phyloP scores from a whole-genome alignment of 2,113 vertebrate genomes.

The Trochalopteron elliotii region DNA sequence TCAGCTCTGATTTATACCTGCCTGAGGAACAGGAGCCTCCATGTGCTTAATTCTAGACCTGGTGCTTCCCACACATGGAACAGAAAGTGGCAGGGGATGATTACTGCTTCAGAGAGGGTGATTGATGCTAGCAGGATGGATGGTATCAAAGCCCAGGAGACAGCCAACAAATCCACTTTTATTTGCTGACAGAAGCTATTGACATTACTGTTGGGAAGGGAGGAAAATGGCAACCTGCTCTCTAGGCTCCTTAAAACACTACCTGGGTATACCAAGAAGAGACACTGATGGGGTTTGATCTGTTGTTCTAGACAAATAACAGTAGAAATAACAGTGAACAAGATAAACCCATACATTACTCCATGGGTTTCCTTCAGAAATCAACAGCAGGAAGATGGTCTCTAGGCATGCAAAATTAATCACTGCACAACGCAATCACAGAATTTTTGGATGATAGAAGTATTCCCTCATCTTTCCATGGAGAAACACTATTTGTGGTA shows the following conservation, averaged over 20 bases:
- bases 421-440: background rate
- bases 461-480: slow-evolving; percentile 5
- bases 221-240: background rate
- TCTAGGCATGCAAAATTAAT: slow-evolving; percentile 34
- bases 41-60: background rate
- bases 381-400: slow-evolving; percentile 21
- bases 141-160: background rate
- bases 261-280: background rate
- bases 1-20: background rate
- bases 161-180: slow-evolving; percentile 12
- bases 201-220: background rate
- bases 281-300: background rate
- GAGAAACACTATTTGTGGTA: background rate
- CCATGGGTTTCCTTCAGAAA: slow-evolving; percentile 16
- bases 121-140: slow-evolving; percentile 38
- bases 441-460: background rate
- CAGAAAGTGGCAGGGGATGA: background rate
- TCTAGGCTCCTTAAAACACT: slow-evolving; percentile 35
- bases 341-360: slow-evolving; percentile 17
- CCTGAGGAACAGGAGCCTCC: background rate
- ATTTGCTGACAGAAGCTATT: slow-evolving; percentile 52
- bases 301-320: slow-evolving; percentile 21
- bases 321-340: background rate
- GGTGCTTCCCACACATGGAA: background rate
- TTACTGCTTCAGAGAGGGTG: slow-evolving; percentile 22